Conservation (phyloP, 2,797 vertebrate species). For the Zenarchopterus dispar region DNA sequence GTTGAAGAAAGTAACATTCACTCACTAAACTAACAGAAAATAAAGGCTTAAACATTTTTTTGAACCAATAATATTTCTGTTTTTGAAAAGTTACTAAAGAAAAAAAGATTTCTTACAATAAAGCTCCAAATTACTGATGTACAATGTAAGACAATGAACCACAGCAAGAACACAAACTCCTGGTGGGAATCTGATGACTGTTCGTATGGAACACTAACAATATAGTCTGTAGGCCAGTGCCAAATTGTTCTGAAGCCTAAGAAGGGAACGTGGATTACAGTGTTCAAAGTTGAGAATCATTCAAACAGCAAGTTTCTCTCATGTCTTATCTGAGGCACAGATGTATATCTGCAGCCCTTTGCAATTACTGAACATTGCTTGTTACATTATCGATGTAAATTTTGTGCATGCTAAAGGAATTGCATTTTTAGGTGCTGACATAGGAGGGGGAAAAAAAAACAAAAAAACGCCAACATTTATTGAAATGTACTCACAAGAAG, state of each 20-base stretch:
- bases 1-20: constrained; percentile 26
- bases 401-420: constrained; percentile 33
- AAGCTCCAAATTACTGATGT: constrained; percentile 6
- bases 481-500: constrained; percentile 36
- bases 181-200: constrained; percentile 24
- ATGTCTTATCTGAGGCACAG: constrained; percentile 35
- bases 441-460: constrained; percentile 7
- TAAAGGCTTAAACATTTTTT: constrained; percentile 6
- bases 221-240: constrained; percentile 28
- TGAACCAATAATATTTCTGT: constrained; percentile 5
- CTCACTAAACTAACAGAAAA: constrained; percentile 26
- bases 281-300: constrained; percentile 27
- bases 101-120: constrained; percentile 40
- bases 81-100: constrained; percentile 21
- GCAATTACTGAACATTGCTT: constrained; percentile 13
- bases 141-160: constrained; percentile 36
- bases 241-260: constrained; percentile 33
- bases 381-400: background rate
- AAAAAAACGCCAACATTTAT: constrained; percentile 33
- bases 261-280: constrained; percentile 29
- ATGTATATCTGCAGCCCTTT: constrained; percentile 38
- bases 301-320: constrained; percentile 47
- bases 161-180: constrained; percentile 12
- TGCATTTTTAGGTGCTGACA: constrained; percentile 32
- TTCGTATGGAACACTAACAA: constrained; percentile 39